Evolutionary conservation across 2,888 invertebrate species (phyloP).

Genomic region (Copidosoma aretas): DNA sequence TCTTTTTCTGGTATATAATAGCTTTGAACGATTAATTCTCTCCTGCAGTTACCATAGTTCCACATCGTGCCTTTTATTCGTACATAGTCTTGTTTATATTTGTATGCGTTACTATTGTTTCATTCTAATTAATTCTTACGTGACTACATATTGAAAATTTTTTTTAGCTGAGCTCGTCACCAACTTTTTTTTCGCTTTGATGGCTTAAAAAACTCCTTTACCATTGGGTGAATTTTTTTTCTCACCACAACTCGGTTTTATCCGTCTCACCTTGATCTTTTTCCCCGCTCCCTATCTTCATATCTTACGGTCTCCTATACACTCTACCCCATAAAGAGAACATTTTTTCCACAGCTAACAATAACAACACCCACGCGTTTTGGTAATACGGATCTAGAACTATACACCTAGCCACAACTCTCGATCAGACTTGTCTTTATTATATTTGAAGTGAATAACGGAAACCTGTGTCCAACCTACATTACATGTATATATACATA

Average conservation of each 20-base stretch:
- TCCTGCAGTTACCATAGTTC: constrained; percentile 13
- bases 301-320: constrained; percentile 1
- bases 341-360: constrained; percentile 26
- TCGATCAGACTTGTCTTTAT: constrained; percentile 52
- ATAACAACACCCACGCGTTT: constrained; percentile 30
- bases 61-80: constrained; percentile 22
- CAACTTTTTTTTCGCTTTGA: constrained; percentile 43
- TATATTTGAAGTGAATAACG: constrained; percentile 52
- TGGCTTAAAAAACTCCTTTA: constrained; percentile 36
- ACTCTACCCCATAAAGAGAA: constrained; percentile 12
- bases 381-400: constrained; percentile 32
- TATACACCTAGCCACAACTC: constrained; percentile 34
- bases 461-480: constrained; percentile 51
- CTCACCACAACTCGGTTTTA: constrained; percentile 21
- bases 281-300: constrained; percentile 6
- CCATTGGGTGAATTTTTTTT: constrained; percentile 33
- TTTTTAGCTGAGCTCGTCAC: constrained; percentile 32
- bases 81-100: constrained; percentile 38
- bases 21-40: constrained; percentile 13
- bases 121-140: constrained; percentile 46
- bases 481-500: constrained; percentile 38
- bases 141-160: constrained; percentile 52
- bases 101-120: constrained; percentile 44
- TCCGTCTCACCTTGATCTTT: constrained; percentile 26
- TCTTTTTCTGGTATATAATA: constrained; percentile 14